These are phyloP conservation scores for Tillus elongatus DNA, from an alignment of 2,888 invertebrate genomes.

Conservation along the genomic window DNA sequence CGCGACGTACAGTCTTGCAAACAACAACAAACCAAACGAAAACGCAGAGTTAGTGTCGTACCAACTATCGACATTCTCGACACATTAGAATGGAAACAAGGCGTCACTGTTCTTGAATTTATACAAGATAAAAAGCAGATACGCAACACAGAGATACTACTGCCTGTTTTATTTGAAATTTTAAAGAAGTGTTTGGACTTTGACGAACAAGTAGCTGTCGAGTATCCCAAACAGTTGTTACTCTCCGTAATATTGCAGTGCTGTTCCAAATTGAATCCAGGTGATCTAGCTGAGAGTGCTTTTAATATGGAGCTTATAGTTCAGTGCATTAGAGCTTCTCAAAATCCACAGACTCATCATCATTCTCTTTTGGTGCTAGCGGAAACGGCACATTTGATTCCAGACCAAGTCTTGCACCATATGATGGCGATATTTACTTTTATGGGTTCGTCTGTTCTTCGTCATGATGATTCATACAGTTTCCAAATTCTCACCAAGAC, in stretches of 20 bases:
- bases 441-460: constrained; percentile 86
- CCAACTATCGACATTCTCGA: constrained; percentile 55
- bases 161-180: constrained; percentile 69
- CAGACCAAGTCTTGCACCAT: constrained; percentile 79
- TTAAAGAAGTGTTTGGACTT: constrained; percentile 69
- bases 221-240: constrained; percentile 82
- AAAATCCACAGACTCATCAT: constrained; percentile 92
- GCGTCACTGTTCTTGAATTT: constrained; percentile 71
- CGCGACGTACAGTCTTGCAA: constrained; percentile 44
- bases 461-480: constrained; percentile 91
- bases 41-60: constrained; percentile 42
- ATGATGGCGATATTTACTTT: constrained; percentile 97
- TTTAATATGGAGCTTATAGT: constrained; percentile 71
- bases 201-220: constrained; percentile 72
- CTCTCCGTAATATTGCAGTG: constrained; percentile 68
- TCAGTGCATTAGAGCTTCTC: constrained; percentile 80
- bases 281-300: constrained; percentile 43
- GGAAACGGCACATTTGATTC: constrained; percentile 66
- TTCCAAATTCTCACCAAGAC: constrained; percentile 88
- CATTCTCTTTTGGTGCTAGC: constrained; percentile 80
- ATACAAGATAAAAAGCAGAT: constrained; percentile 80
- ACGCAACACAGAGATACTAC: constrained; percentile 52
- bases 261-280: constrained; percentile 51
- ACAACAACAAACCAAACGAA: constrained; percentile 36
- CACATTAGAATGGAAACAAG: constrained; percentile 65